Evolutionary conservation across 23 tunicate genomes (phyloP).

Genomic region (Botrylloides violaceus): DNA sequence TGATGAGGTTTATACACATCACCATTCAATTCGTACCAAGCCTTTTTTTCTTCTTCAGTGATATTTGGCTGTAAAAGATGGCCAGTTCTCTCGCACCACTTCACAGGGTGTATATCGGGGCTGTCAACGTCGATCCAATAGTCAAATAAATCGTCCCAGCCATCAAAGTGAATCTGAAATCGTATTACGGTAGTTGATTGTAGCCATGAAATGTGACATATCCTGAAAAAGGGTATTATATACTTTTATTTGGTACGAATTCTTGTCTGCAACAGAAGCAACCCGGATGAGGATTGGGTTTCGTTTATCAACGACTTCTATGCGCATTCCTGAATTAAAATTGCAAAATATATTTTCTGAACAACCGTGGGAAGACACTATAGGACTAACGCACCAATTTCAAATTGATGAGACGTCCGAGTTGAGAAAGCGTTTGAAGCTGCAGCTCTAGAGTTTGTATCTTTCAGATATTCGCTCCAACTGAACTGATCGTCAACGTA

Average conservation of each 20-base stretch:
- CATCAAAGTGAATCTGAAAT: conserved; percentile 61
- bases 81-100: conserved; percentile 45
- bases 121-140: conserved; percentile 67
- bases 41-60: background rate
- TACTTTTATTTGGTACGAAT: conserved; percentile 27
- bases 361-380: background rate
- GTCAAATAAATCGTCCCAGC: conserved; percentile 50
- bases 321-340: conserved; percentile 37
- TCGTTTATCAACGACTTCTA: conserved; percentile 71
- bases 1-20: no score
- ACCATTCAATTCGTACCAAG: conserved; percentile 15
- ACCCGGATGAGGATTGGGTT: conserved; percentile 61
- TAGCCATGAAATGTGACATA: background rate
- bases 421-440: background rate
- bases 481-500: conserved; percentile 13
- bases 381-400: background rate
- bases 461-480: conserved; percentile 48
- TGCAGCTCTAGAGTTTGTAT: conserved; percentile 23
- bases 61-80: conserved; percentile 54
- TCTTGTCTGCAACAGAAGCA: conserved; percentile 42
- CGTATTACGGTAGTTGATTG: background rate
- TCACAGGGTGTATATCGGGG: conserved; percentile 47
- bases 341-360: no score
- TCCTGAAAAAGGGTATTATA: background rate
- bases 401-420: conserved; percentile 26